Base-by-base conservation (phyloP, 2,888 invertebrate genomes). In the Thalpophila matura region DNA sequence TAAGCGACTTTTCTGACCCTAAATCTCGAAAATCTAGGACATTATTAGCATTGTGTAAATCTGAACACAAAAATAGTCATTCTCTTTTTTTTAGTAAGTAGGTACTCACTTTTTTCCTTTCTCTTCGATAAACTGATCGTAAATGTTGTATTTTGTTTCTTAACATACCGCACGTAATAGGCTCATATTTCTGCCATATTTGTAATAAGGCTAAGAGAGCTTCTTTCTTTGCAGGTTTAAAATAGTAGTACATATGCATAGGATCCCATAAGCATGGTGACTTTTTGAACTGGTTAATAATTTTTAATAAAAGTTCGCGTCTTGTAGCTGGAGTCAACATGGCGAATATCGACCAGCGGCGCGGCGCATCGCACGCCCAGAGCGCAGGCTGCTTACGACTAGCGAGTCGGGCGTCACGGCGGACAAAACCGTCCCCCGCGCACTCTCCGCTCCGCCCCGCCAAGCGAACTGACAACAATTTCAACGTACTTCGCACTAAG, bases 41-140 rank as follows among this genome's bases (percentile, higher is more conserved):
- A n/a, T n/a, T n/a, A n/a, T n/a, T n/a, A n/a, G n/a, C n/a, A n/a
- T n/a, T n/a, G n/a, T n/a, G n/a, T n/a, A n/a, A n/a, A n/a, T n/a
- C n/a, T n/a, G n/a, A n/a, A n/a, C n/a, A n/a, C n/a, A n/a, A n/a
- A n/a, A n/a, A n/a, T n/a, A n/a, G n/a, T n/a, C n/a, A n/a, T n/a
- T n/a, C n/a, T n/a, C n/a, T n/a, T n/a, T n/a, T n/a, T n/a, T n/a
- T n/a, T n/a, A n/a, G n/a, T n/a, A n/a, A n/a, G n/a, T 14, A 33
- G 6, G 14, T 31, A 67, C 66, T 66, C 35, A 66, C 66, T 68
- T 53, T 67, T 24, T 9, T 60, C 20, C 46, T 51, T 31, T 42
- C 35, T 68, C 53, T 51, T 51, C 35, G 29, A 47, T 68, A 61
- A 10, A 20, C n/a, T 24, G 54, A 7, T 4, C 62, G 38, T 3